These are phyloP conservation scores for Peromyscus melanophrys DNA, from an alignment of 2,797 vertebrate species.

Conservation along the genomic window DNA sequence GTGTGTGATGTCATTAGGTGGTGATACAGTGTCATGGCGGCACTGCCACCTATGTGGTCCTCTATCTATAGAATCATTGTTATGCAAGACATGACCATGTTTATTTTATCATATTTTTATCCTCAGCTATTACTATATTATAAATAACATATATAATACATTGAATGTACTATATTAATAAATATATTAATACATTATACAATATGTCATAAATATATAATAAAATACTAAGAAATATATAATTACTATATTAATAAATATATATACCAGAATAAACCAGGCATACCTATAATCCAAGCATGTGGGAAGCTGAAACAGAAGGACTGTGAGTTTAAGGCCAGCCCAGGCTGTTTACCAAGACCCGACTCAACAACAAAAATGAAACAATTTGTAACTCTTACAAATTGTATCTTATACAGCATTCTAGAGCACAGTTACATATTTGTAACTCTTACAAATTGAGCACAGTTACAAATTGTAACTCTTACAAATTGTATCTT, in stretches of 20 bases:
- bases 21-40: not conserved
- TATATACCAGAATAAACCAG: not conserved
- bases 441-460: not conserved
- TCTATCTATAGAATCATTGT: not conserved
- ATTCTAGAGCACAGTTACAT: not conserved
- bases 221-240: too few species aligned
- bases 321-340: not conserved
- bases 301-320: not conserved
- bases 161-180: too few species aligned
- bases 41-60: fast-evolving
- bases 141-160: not conserved
- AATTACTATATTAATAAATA: too few species aligned
- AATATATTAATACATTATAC: too few species aligned
- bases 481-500: not conserved
- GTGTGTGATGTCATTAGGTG: not conserved
- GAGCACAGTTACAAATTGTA: too few species aligned
- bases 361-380: not conserved
- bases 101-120: slow-evolving; percentile 5
- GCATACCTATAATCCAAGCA: not conserved
- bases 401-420: not conserved
- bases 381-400: not conserved
- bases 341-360: not conserved
- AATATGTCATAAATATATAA: too few species aligned
- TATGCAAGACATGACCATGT: not conserved
- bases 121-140: not conserved